Evolutionary conservation across 2,113 vertebrate genomes (phyloP).

Genomic region (Corydoras maculifer): DNA sequence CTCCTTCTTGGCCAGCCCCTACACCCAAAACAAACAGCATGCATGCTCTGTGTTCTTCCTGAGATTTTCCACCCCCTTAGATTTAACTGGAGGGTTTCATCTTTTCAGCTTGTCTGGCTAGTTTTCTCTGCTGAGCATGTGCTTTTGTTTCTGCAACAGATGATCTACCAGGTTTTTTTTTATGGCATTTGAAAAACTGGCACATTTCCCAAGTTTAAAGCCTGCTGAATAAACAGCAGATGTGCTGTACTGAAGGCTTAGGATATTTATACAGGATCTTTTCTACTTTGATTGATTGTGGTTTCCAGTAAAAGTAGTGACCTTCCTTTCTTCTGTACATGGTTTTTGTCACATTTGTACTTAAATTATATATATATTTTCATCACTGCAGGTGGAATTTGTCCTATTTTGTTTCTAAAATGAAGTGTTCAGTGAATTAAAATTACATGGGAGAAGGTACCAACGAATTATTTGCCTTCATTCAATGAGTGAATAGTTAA

Average conservation of each 20-base stretch:
- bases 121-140: conserved; percentile 21
- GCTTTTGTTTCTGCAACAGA: neutral
- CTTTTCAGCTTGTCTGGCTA: conserved; percentile 33
- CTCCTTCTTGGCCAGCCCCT: conserved; percentile 1
- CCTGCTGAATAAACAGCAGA: conserved; percentile 31
- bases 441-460: too few relatives aligned
- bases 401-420: too few relatives aligned
- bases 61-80: neutral
- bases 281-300: too few relatives aligned
- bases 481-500: neutral
- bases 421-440: too few relatives aligned
- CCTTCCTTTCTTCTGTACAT: too few relatives aligned
- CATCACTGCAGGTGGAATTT: too few relatives aligned
- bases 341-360: too few relatives aligned
- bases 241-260: neutral
- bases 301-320: too few relatives aligned
- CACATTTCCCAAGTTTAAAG: conserved; percentile 3
- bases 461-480: neutral
- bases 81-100: conserved; percentile 15
- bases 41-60: conserved; percentile 27
- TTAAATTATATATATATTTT: too few relatives aligned
- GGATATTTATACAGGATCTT: too few relatives aligned
- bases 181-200: neutral
- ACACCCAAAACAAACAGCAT: conserved; percentile 38
- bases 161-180: neutral